Conservation (phyloP, 1,140 invertebrate species). For the Sogatella furcifera region DNA sequence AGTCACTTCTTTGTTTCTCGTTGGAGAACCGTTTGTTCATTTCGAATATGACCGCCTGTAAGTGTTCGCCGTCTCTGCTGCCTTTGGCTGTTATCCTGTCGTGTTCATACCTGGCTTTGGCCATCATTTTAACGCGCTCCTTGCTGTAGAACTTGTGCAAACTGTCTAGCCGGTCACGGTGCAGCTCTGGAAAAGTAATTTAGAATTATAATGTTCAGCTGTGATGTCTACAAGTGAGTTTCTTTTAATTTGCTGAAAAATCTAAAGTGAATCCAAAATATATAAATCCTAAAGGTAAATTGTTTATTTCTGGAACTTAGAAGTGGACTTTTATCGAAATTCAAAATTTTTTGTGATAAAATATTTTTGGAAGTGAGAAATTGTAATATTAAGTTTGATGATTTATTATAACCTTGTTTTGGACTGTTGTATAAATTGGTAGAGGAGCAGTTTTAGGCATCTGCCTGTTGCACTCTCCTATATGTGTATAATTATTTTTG, state of each 20-base stretch:
- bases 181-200: background rate
- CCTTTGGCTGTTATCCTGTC: constrained; percentile 21
- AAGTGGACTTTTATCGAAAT: too few species aligned
- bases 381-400: too few species aligned
- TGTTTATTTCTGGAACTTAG: too few species aligned
- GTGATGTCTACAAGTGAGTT: background rate
- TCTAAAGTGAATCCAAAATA: too few species aligned
- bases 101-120: constrained; percentile 25
- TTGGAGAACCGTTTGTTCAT: constrained; percentile 24
- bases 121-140: constrained; percentile 27
- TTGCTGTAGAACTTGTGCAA: constrained; percentile 41
- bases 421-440: too few species aligned
- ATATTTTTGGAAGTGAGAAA: too few species aligned
- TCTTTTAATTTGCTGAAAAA: too few species aligned
- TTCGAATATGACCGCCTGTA: constrained; percentile 26
- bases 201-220: background rate
- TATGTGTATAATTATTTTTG: background rate
- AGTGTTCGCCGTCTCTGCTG: constrained; percentile 19
- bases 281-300: too few species aligned
- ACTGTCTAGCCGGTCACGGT: constrained; percentile 37
- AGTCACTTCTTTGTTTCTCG: constrained; percentile 25
- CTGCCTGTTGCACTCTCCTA: too few species aligned
- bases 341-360: too few species aligned
- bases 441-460: too few species aligned
- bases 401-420: too few species aligned